These are phyloP conservation scores for Corythoichthys intestinalis DNA, from an alignment of 2,113 vertebrate genomes.

Conservation along the genomic window DNA sequence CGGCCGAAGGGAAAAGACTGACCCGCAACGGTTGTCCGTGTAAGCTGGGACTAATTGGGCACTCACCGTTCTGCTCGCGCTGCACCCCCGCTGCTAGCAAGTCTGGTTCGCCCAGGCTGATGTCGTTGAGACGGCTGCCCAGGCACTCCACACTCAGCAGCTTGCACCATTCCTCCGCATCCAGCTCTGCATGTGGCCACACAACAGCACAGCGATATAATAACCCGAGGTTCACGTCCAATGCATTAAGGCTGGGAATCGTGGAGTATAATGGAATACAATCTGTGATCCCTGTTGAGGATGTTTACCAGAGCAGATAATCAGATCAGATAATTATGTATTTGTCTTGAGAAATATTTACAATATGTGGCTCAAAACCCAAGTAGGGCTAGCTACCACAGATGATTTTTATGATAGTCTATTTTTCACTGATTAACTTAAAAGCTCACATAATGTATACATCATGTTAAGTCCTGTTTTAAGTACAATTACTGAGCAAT, in stretches of 20 bases:
- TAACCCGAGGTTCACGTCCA: conserved; percentile 1
- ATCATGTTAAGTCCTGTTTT: too few relatives aligned
- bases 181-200: conserved; percentile 79
- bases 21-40: conserved; percentile 52
- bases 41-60: conserved; percentile 64
- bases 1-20: conserved; percentile 43
- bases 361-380: neutral
- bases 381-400: neutral
- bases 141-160: conserved; percentile 94
- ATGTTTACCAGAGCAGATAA: conserved; percentile 3
- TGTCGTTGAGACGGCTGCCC: conserved; percentile 92
- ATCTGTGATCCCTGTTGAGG: neutral
- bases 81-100: conserved; percentile 96
- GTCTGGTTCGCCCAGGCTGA: conserved; percentile 97
- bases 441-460: too few relatives aligned
- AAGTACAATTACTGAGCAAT: too few relatives aligned
- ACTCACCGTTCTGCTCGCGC: conserved; percentile 94
- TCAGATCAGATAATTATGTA: neutral
- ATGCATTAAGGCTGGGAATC: neutral
- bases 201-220: conserved; percentile 27
- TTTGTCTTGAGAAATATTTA: neutral
- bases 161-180: conserved; percentile 98
- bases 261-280: neutral
- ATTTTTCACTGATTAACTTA: too few relatives aligned
- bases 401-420: neutral